These are phyloP conservation scores for Caenorhabditis virilis DNA, from an alignment of 2,888 invertebrate genomes.

Conservation along the genomic window DNA sequence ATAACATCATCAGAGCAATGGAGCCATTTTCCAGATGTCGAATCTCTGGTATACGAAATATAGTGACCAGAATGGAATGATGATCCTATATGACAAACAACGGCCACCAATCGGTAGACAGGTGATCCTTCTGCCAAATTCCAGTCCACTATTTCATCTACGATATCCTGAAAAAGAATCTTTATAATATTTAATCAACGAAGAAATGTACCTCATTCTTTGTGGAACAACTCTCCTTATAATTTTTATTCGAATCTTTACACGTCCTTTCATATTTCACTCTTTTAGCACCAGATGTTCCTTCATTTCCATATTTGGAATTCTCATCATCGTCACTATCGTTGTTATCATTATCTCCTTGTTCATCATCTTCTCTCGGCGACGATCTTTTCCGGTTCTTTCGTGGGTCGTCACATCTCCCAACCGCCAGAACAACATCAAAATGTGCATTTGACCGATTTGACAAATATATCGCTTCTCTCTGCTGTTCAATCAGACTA, in stretches of 20 bases:
- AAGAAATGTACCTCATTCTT: no score
- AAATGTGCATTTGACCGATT: neutral
- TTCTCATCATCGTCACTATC: neutral
- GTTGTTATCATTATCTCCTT: neutral
- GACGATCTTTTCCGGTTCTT: neutral
- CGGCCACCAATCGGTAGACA: neutral
- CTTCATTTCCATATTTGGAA: neutral
- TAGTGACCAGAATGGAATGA: neutral
- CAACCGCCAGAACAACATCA: constrained; percentile 4
- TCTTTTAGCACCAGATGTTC: no score
- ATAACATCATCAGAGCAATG: constrained; percentile 1
- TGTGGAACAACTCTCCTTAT: no score
- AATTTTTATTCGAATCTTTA: neutral
- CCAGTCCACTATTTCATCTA: constrained; percentile 1
- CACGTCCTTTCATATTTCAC: no score
- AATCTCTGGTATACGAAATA: neutral
- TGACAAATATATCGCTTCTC: neutral
- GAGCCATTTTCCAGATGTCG: neutral
- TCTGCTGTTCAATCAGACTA: neutral
- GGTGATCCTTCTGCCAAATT: neutral
- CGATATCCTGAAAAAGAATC: no score
- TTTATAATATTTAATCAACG: no score
- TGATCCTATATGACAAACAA: constrained; percentile 3
- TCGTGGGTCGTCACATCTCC: neutral
- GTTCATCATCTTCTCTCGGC: neutral